Conservation (phyloP, 1,140 invertebrate species). For the Nautilus pompilius region DNA sequence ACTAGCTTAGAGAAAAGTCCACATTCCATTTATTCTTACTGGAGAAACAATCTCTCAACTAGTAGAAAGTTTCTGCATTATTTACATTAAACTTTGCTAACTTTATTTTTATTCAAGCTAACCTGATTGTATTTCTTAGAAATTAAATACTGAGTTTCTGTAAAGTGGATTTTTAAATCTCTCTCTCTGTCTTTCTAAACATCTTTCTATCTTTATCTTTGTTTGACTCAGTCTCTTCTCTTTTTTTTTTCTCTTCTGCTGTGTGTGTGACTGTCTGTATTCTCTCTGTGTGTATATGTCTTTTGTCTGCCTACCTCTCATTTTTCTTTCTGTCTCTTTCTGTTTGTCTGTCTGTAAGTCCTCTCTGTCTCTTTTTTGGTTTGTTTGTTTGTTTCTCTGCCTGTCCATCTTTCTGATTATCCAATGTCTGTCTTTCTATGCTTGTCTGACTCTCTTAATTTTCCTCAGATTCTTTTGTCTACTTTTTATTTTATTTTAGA, state of each 20-base stretch:
- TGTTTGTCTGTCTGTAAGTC: neutral
- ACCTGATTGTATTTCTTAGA: too few species aligned
- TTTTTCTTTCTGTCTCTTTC: neutral
- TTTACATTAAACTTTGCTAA: too few species aligned
- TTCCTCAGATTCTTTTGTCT: conserved; percentile 4
- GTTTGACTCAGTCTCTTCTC: neutral
- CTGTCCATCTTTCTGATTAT: neutral
- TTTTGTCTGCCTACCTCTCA: neutral
- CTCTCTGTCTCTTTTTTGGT: neutral
- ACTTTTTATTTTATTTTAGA: neutral
- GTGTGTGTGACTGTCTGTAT: neutral
- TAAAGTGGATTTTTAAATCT: too few species aligned
- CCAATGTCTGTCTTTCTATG: too few species aligned
- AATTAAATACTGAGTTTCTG: too few species aligned
- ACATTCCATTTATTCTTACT: too few species aligned
- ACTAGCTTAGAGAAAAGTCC: too few species aligned
- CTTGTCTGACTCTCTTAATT: too few species aligned
- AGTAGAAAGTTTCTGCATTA: too few species aligned
- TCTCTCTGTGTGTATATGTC: neutral
- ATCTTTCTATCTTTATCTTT: neutral
- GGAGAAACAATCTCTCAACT: too few species aligned
- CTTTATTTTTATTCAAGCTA: too few species aligned
- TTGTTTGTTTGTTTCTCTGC: neutral
- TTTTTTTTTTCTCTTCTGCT: neutral
- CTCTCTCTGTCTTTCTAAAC: neutral